phyloP scores from a whole-genome alignment of 2,888 invertebrate genomes.

The Micropterix aruncella region DNA sequence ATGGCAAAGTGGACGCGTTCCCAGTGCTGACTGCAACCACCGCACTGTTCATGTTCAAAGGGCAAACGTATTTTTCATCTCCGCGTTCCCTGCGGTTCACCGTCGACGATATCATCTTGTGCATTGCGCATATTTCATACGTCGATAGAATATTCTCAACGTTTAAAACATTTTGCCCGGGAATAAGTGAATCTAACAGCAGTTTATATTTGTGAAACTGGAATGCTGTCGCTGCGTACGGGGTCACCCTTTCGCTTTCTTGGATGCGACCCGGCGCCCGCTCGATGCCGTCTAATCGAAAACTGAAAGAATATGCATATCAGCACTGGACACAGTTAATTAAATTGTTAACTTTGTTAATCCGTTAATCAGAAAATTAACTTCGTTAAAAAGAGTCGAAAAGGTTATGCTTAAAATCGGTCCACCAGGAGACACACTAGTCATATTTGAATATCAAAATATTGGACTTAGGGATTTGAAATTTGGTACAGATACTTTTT shows the following conservation, averaged over 20 bases:
- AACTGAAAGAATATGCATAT: conserved; percentile 28
- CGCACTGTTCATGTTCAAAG: conserved; percentile 22
- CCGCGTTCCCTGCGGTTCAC: conserved; percentile 43
- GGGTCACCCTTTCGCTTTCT: conserved; percentile 35
- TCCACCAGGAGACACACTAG: no score
- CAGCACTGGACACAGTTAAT: no score
- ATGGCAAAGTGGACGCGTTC: background rate
- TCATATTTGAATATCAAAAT: no score
- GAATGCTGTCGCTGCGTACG: conserved; percentile 41
- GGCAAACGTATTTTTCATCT: conserved; percentile 40
- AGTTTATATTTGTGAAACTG: conserved; percentile 45
- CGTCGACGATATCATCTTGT: conserved; percentile 42
- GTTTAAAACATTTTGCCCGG: conserved; percentile 28
- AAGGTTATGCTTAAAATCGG: no score
- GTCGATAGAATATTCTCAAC: conserved; percentile 24
- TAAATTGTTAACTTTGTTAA: no score
- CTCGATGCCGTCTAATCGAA: conserved; percentile 47
- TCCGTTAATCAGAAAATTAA: conserved; percentile 1
- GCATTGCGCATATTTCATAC: conserved; percentile 32
- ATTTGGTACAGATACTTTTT: no score
- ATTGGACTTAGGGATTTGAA: no score
- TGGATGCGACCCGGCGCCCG: conserved; percentile 24
- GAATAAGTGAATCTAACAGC: conserved; percentile 42
- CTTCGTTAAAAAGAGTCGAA: conserved; percentile 1
- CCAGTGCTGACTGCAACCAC: background rate